Evolutionary conservation across 2,797 vertebrate species (phyloP), one percentile per base, ranked within the genome.

Genomic region (Loriculus beryllinus): DNA sequence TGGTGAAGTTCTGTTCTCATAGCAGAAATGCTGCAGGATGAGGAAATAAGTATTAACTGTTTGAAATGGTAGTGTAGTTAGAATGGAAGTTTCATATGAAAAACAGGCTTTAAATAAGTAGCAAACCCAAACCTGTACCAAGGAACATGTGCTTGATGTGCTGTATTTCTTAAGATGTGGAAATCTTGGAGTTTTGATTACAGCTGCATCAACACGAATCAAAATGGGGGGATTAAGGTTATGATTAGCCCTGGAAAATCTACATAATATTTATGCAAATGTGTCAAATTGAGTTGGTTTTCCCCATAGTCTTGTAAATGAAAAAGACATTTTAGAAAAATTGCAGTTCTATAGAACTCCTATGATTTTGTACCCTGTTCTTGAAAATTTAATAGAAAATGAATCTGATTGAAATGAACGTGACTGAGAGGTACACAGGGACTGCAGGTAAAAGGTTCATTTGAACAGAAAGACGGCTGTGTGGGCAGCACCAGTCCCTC

Each of bases 241-340:
- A 59, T 84, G 88, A 96, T 96, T 94, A 96, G 95, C 85, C 47
- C 88, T 76, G 86, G 86, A 96, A 96, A 95, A 89, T 33, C 90
- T 23, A 78, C 83, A 57, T 94, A 96, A 96, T 95, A 94, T 93
- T 92, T 93, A 97, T 97, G 97, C 92, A 97, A 95, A 97, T 97
- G 56, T 86, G 42, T 45, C 88, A 96, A 96, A 97, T 93, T 96
- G 95, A 97, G 75, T 94, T 93, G 80, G 70, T 96, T 97, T 96
- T 96, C 92, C 93, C 94, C 35, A 52, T 16, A 80, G 96, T 37
- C 95, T 82, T 56, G 33, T 63, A 84, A 96, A 95, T 97, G 88
- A 97, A 97, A 96, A 96, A 92, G 86, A 82, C 56, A 82, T 97
- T 97, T 96, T 82, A 95, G 92, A 71, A 96, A 96, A 97, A 94